Evolutionary conservation across 2,797 vertebrate genomes (phyloP).

Genomic region (Hephaestus fuliginosus): DNA sequence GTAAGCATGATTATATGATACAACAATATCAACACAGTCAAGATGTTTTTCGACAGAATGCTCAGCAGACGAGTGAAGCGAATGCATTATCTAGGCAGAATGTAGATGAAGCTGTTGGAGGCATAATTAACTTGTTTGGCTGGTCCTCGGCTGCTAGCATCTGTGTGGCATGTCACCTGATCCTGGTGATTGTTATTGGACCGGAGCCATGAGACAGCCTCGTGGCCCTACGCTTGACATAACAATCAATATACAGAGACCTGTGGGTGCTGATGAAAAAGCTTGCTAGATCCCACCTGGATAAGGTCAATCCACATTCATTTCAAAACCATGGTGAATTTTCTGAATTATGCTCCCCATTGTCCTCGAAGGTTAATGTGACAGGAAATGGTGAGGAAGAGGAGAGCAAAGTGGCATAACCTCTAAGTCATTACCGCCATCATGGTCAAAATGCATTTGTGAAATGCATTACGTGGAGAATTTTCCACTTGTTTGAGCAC

Average conservation of each 20-base stretch:
- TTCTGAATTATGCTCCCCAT: conserved; percentile 61
- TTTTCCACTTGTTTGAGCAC: conserved; percentile 25
- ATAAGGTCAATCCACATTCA: conserved; percentile 61
- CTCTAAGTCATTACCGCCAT: conserved; percentile 34
- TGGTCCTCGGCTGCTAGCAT: conserved; percentile 62
- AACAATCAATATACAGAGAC: conserved; percentile 76
- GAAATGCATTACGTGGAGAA: conserved; percentile 28
- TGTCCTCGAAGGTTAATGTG: conserved; percentile 59
- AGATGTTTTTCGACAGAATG: conserved; percentile 5
- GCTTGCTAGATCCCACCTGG: conserved; percentile 58
- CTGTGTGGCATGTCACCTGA: conserved; percentile 72
- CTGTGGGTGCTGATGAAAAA: conserved; percentile 65
- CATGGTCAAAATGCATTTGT: conserved; percentile 28
- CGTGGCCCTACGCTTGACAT: conserved; percentile 63
- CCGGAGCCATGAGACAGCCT: conserved; percentile 66
- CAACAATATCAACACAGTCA: conserved; percentile 30
- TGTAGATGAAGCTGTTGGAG: conserved; percentile 72
- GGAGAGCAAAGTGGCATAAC: conserved; percentile 24
- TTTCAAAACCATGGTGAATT: conserved; percentile 47
- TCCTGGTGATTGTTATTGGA: conserved; percentile 76
- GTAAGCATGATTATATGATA: conserved; percentile 38
- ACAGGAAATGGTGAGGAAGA: conserved; percentile 43
- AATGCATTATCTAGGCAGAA: conserved; percentile 52
- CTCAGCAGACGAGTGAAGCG: conserved; percentile 37
- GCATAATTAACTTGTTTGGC: conserved; percentile 79